These are phyloP conservation scores for Adoxophyes honmai DNA, from an alignment of 1,140 invertebrate genomes.

Conservation along the genomic window DNA sequence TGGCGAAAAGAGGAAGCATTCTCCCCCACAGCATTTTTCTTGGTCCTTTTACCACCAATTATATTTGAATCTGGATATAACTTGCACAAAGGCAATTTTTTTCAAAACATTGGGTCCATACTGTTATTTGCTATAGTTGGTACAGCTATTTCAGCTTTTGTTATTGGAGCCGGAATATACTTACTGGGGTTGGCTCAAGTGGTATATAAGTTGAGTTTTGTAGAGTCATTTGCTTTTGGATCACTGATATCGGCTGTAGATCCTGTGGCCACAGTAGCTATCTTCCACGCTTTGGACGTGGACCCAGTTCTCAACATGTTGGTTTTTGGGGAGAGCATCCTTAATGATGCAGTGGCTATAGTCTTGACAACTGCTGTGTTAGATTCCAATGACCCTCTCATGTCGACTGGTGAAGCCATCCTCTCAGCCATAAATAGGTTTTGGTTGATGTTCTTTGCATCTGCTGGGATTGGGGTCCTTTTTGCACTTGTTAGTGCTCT, in stretches of 20 bases:
- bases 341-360: slow-evolving; percentile 99
- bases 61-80: slow-evolving; percentile 99
- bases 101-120: slow-evolving; percentile 97
- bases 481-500: slow-evolving; percentile 97
- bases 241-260: slow-evolving; percentile 99
- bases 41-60: slow-evolving; percentile 97
- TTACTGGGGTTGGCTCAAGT: slow-evolving; percentile 92
- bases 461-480: slow-evolving; percentile 96
- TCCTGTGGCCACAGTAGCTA: slow-evolving; percentile 98
- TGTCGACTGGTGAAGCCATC: slow-evolving; percentile 89
- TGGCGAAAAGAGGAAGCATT: slow-evolving; percentile 98
- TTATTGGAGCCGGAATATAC: slow-evolving; percentile 96
- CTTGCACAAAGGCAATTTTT: slow-evolving; percentile 99
- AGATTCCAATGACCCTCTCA: slow-evolving; percentile 85
- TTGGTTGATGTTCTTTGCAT: slow-evolving; percentile 98
- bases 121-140: slow-evolving; percentile 98
- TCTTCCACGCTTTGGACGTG: slow-evolving; percentile 97
- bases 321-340: slow-evolving; percentile 98
- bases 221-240: slow-evolving; percentile 99
- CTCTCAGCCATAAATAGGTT: slow-evolving; percentile 95
- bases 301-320: slow-evolving; percentile 98
- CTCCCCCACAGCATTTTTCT: slow-evolving; percentile 97
- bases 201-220: slow-evolving; percentile 94
- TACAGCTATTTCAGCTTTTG: slow-evolving; percentile 95
- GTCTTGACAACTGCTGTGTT: slow-evolving; percentile 94